phyloP scores from a whole-genome alignment of 2,888 invertebrate genomes.

The Liopterus haemorrhoidalis region DNA sequence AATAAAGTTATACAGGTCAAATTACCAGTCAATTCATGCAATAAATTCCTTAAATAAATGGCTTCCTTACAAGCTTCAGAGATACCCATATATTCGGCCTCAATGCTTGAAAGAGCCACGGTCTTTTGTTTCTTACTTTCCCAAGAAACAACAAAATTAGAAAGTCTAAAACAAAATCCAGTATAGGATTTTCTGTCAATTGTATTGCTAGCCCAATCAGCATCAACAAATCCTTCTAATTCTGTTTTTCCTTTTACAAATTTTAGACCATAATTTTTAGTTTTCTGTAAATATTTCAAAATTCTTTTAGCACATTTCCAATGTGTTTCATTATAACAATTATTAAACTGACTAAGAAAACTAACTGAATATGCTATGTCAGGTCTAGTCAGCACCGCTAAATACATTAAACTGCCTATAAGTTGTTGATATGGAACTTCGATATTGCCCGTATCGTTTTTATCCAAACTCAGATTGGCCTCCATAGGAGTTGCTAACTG shows the following conservation, averaged over 20 bases:
- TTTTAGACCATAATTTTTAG: neutral
- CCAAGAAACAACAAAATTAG: too few species aligned
- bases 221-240: constrained; percentile 5
- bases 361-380: constrained; percentile 31
- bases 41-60: too few species aligned
- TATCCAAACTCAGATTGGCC: constrained; percentile 2
- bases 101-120: too few species aligned
- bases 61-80: too few species aligned
- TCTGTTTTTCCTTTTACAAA: neutral
- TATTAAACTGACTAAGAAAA: constrained; percentile 32
- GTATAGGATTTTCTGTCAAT: too few species aligned
- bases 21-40: too few species aligned
- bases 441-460: neutral
- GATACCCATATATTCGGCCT: too few species aligned
- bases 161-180: too few species aligned
- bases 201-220: constrained; percentile 8
- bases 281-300: constrained; percentile 4
- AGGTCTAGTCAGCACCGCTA: constrained; percentile 31
- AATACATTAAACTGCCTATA: constrained; percentile 31
- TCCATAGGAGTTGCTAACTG: constrained; percentile 29
- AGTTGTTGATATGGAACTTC: constrained; percentile 29
- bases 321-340: constrained; percentile 21
- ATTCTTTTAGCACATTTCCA: constrained; percentile 16
- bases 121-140: too few species aligned
- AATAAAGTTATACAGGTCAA: too few species aligned